A percentile compares a stretch with the other conserved stretches of the same genome.
Evolutionary conservation across 2,113 vertebrate genomes (phyloP).

Genomic region (Rostratula benghalensis): DNA sequence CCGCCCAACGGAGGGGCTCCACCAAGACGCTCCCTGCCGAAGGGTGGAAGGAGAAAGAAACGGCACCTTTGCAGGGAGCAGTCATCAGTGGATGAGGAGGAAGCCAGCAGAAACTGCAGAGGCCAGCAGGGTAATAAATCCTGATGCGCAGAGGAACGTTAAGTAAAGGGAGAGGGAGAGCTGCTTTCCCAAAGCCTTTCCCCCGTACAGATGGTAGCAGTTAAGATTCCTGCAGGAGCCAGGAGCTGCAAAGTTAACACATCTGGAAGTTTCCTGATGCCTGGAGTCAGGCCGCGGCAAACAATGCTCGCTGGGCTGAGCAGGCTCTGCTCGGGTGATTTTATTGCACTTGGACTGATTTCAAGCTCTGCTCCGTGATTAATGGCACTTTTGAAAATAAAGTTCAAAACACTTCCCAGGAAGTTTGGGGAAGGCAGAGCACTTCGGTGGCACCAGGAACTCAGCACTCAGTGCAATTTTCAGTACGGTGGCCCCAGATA

Average conservation of each 20-base stretch:
- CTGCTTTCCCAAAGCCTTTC: background rate
- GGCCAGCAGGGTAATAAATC: background rate
- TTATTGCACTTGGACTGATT: slow-evolving; percentile 63
- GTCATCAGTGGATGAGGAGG: background rate
- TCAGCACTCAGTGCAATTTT: background rate
- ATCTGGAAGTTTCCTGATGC: slow-evolving; percentile 69
- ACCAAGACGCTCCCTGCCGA: background rate
- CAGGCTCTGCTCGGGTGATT: slow-evolving; percentile 35
- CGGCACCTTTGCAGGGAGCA: background rate
- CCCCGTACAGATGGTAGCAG: slow-evolving; percentile 55
- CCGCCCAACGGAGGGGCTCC: rapidly evolving
- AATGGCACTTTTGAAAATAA: slow-evolving; percentile 56
- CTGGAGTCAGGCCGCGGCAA: slow-evolving; percentile 46
- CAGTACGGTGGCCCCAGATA: background rate
- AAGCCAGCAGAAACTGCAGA: background rate
- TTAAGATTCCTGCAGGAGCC: slow-evolving; percentile 72
- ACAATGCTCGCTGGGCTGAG: slow-evolving; percentile 28
- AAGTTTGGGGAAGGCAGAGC: slow-evolving; percentile 30
- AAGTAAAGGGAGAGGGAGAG: background rate
- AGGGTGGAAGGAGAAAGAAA: background rate
- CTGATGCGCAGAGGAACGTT: background rate
- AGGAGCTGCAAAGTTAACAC: slow-evolving; percentile 62
- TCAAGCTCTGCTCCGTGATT: slow-evolving; percentile 56
- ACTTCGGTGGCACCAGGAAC: background rate
- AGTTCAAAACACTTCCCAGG: slow-evolving; percentile 66